Evolutionary conservation across 2,888 invertebrate genomes (phyloP).

Genomic region (Ferdinandea cuprea): DNA sequence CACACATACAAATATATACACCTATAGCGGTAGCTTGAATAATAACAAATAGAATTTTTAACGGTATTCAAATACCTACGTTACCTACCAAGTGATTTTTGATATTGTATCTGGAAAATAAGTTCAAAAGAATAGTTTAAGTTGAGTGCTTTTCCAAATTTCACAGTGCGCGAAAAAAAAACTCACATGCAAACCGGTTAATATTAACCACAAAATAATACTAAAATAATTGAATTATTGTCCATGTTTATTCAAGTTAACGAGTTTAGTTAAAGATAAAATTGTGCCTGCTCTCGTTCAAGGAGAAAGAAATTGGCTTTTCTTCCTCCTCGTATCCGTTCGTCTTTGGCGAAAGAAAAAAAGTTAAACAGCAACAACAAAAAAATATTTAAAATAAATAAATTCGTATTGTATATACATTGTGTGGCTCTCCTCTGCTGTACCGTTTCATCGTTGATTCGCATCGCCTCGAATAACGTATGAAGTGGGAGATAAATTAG

Average conservation of each 20-base stretch:
- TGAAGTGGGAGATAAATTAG: constrained; percentile 71
- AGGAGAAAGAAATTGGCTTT: constrained; percentile 66
- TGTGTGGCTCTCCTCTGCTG: constrained; percentile 19
- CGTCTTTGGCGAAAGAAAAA: constrained; percentile 20
- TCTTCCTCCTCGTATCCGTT: constrained; percentile 25
- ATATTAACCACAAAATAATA: constrained; percentile 30
- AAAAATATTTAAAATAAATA: constrained; percentile 1
- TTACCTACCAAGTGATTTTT: constrained; percentile 45
- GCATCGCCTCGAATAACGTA: constrained; percentile 66
- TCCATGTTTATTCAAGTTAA: constrained; percentile 52
- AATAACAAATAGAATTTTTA: constrained; percentile 45
- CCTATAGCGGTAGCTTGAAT: constrained; percentile 35
- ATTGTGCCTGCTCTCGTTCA: constrained; percentile 64
- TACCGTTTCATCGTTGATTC: constrained; percentile 68
- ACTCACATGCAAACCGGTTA: constrained; percentile 65
- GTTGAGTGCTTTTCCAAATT: constrained; percentile 10
- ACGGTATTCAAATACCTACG: constrained; percentile 60
- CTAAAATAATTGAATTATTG: constrained; percentile 56
- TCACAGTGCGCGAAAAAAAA: constrained; percentile 50
- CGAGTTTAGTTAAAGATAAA: constrained; percentile 49
- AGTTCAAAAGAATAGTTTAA: constrained; percentile 22
- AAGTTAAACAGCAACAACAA: constrained; percentile 26
- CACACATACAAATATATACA: constrained; percentile 47
- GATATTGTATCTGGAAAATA: constrained; percentile 59
- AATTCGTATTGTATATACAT: constrained; percentile 11